Percentiles rank a stretch among this genome's conserved stretches.
Evolutionary conservation across 2,888 invertebrate species (phyloP).

Genomic region (Nephrotoma guestfalica): DNA sequence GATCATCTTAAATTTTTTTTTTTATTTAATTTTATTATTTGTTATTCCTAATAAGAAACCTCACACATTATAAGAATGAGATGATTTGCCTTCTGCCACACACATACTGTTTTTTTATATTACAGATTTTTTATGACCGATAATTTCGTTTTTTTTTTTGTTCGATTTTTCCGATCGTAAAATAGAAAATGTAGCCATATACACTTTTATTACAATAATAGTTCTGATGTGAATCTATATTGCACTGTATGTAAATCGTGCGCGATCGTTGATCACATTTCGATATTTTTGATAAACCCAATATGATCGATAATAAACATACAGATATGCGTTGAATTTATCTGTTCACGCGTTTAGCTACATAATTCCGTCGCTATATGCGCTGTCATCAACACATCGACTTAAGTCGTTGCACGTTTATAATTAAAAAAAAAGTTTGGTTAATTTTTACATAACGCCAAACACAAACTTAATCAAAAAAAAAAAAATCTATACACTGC

Average conservation of each 20-base stretch:
- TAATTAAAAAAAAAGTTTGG: neutral
- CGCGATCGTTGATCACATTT: neutral
- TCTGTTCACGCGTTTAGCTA: neutral
- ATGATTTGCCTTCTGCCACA: neutral
- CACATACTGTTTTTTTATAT: neutral
- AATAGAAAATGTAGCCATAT: neutral
- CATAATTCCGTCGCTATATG: neutral
- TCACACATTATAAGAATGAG: neutral
- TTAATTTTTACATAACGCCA: neutral
- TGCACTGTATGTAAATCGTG: neutral
- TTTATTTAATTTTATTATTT: neutral
- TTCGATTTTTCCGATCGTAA: neutral
- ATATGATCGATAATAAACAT: neutral
- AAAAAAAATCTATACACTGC: neutral
- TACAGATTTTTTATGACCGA: neutral
- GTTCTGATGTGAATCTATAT: neutral
- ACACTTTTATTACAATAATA: neutral
- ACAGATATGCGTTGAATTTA: neutral
- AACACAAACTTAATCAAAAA: neutral
- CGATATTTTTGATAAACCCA: neutral
- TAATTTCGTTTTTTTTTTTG: neutral
- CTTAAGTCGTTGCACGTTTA: neutral
- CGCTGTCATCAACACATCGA: neutral
- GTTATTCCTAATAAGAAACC: neutral
- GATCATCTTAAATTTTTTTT: neutral